A percentile compares a stretch with the other conserved stretches of the same genome.
Evolutionary conservation across 1,140 invertebrate species (phyloP).

Genomic region (Zaprionus ghesquierei): DNA sequence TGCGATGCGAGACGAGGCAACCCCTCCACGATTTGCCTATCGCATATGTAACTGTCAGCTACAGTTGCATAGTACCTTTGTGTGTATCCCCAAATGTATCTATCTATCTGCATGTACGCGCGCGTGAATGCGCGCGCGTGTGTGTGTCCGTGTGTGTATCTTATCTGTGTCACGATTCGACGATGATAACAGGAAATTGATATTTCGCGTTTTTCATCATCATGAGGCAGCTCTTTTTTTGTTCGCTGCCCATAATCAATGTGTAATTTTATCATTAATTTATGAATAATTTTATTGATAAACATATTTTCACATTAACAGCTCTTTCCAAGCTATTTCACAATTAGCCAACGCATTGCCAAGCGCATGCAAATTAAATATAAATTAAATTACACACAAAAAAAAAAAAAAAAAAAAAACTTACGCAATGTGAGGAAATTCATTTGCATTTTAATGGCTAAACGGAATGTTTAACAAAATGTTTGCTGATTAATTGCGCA

Average conservation of each 20-base stretch:
- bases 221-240: neutral
- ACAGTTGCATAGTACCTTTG: constrained; percentile 37
- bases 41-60: constrained; percentile 21
- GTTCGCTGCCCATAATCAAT: constrained; percentile 14
- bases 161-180: constrained; percentile 33
- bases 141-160: too few relatives aligned
- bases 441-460: constrained; percentile 34
- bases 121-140: too few relatives aligned
- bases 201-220: constrained; percentile 21
- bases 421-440: neutral
- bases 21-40: neutral
- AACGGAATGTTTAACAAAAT: constrained; percentile 3
- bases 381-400: constrained; percentile 20
- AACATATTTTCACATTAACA: constrained; percentile 23
- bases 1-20: neutral
- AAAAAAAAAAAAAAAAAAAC: too few relatives aligned
- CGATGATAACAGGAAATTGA: constrained; percentile 45
- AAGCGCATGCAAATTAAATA: neutral
- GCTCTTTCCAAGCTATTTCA: constrained; percentile 11
- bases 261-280: constrained; percentile 44
- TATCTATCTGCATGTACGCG: neutral
- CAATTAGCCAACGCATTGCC: neutral
- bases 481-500: constrained; percentile 5
- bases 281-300: constrained; percentile 34
- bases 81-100: constrained; percentile 12